Conservation (phyloP, 2,113 vertebrate genomes). For the Embiotoca jacksoni region DNA sequence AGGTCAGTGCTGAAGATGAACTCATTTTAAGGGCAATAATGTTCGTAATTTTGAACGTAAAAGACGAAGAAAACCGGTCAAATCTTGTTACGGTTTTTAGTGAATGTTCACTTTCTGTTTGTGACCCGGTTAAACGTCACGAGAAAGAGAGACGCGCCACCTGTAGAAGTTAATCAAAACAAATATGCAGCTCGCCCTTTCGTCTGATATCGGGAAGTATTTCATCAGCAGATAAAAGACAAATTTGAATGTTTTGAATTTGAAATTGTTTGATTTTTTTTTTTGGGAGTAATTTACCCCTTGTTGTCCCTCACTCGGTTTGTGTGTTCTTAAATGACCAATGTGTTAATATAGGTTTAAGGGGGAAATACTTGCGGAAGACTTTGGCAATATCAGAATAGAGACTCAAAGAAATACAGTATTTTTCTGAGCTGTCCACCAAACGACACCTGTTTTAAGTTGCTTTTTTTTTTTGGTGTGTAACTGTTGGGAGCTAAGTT, state of each 20-base stretch:
- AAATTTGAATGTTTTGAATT: not conserved
- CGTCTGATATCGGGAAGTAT: not conserved
- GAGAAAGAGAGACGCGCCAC: no score
- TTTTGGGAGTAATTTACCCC: not conserved
- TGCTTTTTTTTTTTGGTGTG: slow-evolving; percentile 10
- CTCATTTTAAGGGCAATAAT: no score
- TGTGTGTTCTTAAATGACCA: not conserved
- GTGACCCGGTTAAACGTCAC: slow-evolving; percentile 13
- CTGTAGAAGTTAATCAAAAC: not conserved
- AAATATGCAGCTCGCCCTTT: not conserved
- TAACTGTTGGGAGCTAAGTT: slow-evolving; percentile 3
- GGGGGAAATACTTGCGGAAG: not conserved
- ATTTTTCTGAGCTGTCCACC: not conserved
- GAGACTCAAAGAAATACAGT: not conserved
- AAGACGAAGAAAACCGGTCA: no score
- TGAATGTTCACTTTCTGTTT: not conserved
- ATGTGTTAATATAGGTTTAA: not conserved
- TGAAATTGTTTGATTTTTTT: not conserved
- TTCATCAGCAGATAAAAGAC: not conserved
- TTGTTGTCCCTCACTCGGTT: slow-evolving; percentile 9
- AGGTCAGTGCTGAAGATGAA: not conserved
- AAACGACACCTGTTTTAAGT: not conserved
- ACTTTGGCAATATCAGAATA: not conserved
- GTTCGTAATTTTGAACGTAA: no score
- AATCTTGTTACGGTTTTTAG: not conserved